These are phyloP conservation scores for Halisarca cf. caerulea DNA, from an alignment of 37 sponge, comb jelly and placozoan species.

Conservation along the genomic window DNA sequence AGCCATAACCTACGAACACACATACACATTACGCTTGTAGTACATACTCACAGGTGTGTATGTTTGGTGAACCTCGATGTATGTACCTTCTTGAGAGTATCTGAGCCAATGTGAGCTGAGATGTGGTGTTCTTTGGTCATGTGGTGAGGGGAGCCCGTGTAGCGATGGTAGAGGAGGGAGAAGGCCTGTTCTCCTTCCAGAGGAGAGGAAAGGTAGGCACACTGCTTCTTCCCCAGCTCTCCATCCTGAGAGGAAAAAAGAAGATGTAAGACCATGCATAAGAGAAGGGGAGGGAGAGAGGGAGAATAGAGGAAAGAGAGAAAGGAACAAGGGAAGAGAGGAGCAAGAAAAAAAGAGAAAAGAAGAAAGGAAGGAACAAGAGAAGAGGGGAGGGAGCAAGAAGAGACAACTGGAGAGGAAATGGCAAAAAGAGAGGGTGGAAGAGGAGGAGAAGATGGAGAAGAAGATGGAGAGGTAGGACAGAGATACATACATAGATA, in stretches of 20 bases:
- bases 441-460: too few species aligned
- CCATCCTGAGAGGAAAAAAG: conserved; percentile 57
- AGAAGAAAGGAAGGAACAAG: background rate
- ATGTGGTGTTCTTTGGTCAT: conserved; percentile 52
- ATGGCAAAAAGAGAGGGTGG: too few species aligned
- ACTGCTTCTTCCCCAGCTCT: conserved; percentile 58
- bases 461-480: too few species aligned
- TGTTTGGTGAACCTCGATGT: too few species aligned
- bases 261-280: too few species aligned
- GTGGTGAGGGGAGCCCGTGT: conserved; percentile 47
- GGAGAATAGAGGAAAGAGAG: too few species aligned
- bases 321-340: too few species aligned
- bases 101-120: conserved; percentile 69
- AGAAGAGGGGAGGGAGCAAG: background rate
- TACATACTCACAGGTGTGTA: too few species aligned
- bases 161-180: conserved; percentile 61
- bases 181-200: conserved; percentile 80
- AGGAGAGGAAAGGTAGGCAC: conserved; percentile 65
- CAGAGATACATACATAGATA: too few species aligned
- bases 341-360: too few species aligned
- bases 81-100: conserved; percentile 74
- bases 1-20: conserved; percentile 45
- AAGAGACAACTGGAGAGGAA: background rate
- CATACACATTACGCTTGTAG: background rate
- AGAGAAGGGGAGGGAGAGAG: background rate